Evolutionary conservation across 2,797 vertebrate genomes (phyloP).

Genomic region (Lepidocolaptes lacrymiger): DNA sequence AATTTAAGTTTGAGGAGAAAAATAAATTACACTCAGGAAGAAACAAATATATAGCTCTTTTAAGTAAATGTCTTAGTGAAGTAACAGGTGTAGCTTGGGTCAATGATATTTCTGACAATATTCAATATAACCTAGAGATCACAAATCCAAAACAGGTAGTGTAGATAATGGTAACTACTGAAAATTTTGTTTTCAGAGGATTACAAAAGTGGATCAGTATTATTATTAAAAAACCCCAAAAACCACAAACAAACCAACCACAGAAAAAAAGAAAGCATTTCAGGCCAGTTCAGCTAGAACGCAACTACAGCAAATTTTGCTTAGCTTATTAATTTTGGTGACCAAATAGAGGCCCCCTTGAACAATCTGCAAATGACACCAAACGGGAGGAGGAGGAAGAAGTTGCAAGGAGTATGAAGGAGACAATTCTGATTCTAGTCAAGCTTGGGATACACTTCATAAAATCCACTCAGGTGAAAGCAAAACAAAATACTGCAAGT

Average conservation of each 20-base stretch:
- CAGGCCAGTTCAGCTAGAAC: neutral
- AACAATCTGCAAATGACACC: neutral
- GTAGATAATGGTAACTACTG: neutral
- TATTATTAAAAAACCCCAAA: neutral
- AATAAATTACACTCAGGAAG: neutral
- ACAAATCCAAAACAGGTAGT: neutral
- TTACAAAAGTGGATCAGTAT: neutral
- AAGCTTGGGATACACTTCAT: neutral
- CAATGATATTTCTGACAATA: neutral
- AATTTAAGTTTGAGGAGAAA: neutral
- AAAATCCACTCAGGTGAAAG: neutral
- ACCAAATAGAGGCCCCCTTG: neutral
- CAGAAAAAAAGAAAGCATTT: neutral
- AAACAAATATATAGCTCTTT: neutral
- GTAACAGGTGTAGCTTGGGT: neutral
- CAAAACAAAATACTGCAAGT: neutral
- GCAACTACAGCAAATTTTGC: neutral
- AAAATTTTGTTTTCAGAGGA: neutral
- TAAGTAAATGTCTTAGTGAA: neutral
- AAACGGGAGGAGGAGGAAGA: rapidly evolving
- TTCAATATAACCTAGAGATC: neutral
- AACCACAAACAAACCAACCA: neutral
- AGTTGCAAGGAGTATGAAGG: neutral
- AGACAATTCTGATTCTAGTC: neutral
- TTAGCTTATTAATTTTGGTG: neutral